Conservation (phyloP, 2,888 invertebrate species). For the Trichopoda pennipes region DNA sequence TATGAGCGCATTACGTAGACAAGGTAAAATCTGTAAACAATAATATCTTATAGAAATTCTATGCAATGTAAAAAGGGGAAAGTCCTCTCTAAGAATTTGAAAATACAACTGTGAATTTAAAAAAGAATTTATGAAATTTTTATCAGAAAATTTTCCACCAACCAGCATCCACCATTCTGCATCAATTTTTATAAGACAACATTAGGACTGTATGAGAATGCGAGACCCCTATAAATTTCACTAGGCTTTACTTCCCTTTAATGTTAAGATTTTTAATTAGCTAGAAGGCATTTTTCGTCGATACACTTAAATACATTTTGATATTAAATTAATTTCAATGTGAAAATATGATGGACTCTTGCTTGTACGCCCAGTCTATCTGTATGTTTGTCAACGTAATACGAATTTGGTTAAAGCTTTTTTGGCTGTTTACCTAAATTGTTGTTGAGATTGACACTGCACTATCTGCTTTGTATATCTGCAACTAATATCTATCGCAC, state of each 20-base stretch:
- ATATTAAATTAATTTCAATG: conserved; percentile 55
- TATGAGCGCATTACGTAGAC: conserved; percentile 13
- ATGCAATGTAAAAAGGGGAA: conserved; percentile 4
- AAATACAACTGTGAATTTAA: not conserved
- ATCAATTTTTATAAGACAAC: no score
- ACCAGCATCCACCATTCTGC: no score
- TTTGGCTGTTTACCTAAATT: conserved; percentile 7
- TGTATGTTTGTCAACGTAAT: not conserved
- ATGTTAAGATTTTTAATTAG: conserved; percentile 38
- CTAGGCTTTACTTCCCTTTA: conserved; percentile 16
- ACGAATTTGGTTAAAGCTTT: not conserved
- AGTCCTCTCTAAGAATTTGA: not conserved
- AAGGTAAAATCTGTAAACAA: conserved; percentile 28
- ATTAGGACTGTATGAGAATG: no score
- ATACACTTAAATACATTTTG: conserved; percentile 42
- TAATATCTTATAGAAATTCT: not conserved
- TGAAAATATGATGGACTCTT: conserved; percentile 35
- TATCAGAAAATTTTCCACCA: no score
- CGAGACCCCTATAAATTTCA: not conserved
- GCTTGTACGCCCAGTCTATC: not conserved
- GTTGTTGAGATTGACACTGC: conserved; percentile 2
- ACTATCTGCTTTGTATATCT: not conserved
- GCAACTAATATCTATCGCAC: not conserved
- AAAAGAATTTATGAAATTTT: no score
- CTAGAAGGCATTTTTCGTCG: conserved; percentile 6